A percentile compares a stretch with the other conserved stretches of the same genome.
Conservation (phyloP, 2,797 vertebrate species). For the Pseudomugil gertrudae region DNA sequence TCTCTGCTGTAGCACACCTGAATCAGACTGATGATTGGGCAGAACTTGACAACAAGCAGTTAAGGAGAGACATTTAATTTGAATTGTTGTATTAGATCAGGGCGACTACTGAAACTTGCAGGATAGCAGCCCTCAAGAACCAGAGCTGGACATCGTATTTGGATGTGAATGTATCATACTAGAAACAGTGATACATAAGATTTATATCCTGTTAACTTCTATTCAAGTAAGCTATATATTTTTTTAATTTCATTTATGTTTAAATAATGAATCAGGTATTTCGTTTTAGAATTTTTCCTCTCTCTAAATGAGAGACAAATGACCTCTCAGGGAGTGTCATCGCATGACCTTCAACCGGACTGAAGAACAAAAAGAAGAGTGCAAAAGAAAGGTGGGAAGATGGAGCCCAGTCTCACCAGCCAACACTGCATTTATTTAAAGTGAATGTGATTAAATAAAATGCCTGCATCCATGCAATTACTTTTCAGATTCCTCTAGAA, state of each 20-base stretch:
- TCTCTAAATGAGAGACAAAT: slow-evolving; percentile 58
- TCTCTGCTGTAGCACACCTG: no score
- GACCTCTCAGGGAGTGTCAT: slow-evolving; percentile 52
- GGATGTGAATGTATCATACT: neutral
- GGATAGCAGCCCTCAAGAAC: no score
- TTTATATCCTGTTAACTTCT: slow-evolving; percentile 30
- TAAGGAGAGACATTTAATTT: no score
- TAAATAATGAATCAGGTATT: slow-evolving; percentile 69
- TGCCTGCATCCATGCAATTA: slow-evolving; percentile 53
- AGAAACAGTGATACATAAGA: neutral
- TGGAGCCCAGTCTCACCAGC: slow-evolving; percentile 34
- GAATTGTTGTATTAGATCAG: no score
- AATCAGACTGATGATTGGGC: no score
- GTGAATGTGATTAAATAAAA: slow-evolving; percentile 49
- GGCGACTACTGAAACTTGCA: no score
- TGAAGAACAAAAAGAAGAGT: slow-evolving; percentile 12
- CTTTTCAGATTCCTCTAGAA: slow-evolving; percentile 12
- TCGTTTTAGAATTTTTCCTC: slow-evolving; percentile 45
- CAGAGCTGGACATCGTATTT: neutral
- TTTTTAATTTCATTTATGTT: slow-evolving; percentile 50
- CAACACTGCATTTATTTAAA: slow-evolving; percentile 51
- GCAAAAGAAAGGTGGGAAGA: slow-evolving; percentile 13
- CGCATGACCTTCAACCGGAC: slow-evolving; percentile 47
- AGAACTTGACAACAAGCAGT: no score
- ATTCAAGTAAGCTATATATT: slow-evolving; percentile 60